A percentile compares a stretch with the other conserved stretches of the same genome.
Evolutionary conservation across 2,888 invertebrate genomes (phyloP).

Genomic region (Erebia epiphron): DNA sequence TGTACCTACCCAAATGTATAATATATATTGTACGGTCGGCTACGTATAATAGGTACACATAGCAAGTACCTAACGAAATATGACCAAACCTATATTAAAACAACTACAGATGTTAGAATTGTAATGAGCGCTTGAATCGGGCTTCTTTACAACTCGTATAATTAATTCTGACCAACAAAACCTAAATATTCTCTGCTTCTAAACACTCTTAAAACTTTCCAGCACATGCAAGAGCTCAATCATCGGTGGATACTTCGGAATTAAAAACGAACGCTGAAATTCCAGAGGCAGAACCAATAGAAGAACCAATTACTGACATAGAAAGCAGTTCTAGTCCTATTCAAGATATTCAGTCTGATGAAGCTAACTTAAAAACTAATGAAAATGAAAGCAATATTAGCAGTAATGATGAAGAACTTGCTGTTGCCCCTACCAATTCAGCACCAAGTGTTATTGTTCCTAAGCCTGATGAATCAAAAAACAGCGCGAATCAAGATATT

Average conservation of each 20-base stretch:
- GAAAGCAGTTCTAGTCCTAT: background rate
- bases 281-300: background rate
- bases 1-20: no score
- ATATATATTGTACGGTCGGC: no score
- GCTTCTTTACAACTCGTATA: background rate
- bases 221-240: constrained; percentile 23
- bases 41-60: no score
- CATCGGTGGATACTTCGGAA: constrained; percentile 3
- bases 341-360: background rate
- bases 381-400: background rate
- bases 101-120: no score
- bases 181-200: background rate
- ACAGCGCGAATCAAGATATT: no score
- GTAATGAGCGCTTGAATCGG: background rate
- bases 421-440: constrained; percentile 16
- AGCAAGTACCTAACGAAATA: no score
- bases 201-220: background rate
- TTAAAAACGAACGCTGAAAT: constrained; percentile 9
- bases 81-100: no score
- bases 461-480: background rate
- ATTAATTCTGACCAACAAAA: background rate
- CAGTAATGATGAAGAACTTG: constrained; percentile 5
- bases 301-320: constrained; percentile 8
- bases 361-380: background rate
- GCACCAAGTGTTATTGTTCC: constrained; percentile 1